Conservation (phyloP, 2,888 invertebrate species). For the Harpagoxenus sublaevis region DNA sequence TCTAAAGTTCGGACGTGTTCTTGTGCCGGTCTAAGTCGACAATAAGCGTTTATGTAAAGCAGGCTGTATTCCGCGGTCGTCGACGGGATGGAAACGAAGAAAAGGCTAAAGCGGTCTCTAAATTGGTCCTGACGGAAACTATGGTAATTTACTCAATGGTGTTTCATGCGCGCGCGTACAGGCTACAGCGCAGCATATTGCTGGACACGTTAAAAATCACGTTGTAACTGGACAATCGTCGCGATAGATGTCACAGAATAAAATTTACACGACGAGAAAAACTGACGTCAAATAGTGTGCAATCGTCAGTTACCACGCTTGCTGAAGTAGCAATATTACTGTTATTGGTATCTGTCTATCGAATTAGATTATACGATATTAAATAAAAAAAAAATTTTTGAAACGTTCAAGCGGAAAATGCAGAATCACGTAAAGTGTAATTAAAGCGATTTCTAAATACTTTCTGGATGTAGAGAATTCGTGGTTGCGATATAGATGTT, state of each 20-base stretch:
- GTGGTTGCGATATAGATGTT: slow-evolving; percentile 31
- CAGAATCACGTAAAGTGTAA: neutral
- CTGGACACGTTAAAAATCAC: slow-evolving; percentile 21
- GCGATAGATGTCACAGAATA: neutral
- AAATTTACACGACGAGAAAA: neutral
- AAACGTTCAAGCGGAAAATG: neutral
- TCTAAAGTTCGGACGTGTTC: slow-evolving; percentile 55
- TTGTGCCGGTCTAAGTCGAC: slow-evolving; percentile 59
- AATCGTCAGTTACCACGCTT: neutral
- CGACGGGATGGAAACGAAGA: slow-evolving; percentile 47
- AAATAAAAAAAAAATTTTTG: neutral
- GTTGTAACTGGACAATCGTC: neutral
- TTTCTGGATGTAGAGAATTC: slow-evolving; percentile 19
- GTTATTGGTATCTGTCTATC: neutral
- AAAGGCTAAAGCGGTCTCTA: slow-evolving; percentile 46
- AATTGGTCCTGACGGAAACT: slow-evolving; percentile 45
- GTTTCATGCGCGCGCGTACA: slow-evolving; percentile 23
- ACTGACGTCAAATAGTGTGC: neutral
- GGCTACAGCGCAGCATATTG: neutral
- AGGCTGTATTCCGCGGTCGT: slow-evolving; percentile 37
- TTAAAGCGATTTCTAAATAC: slow-evolving; percentile 1
- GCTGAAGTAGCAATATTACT: neutral
- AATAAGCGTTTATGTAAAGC: slow-evolving; percentile 71
- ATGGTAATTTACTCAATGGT: slow-evolving; percentile 37
- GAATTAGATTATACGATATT: neutral